Evolutionary conservation across 2,113 vertebrate species (phyloP).

Genomic region (Marcusenius ussheri): DNA sequence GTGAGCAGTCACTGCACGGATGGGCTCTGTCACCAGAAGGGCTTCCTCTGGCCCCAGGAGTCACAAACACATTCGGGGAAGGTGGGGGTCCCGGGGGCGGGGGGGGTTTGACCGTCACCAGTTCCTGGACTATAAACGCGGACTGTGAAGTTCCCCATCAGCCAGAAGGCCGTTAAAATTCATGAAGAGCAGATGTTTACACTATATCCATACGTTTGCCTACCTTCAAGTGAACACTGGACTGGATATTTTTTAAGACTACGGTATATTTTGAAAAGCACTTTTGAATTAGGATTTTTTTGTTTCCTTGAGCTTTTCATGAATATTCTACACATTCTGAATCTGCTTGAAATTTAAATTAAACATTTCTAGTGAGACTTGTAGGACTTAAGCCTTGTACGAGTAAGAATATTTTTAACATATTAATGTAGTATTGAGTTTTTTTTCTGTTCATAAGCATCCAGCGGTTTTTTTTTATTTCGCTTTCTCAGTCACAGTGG

Average conservation of each 20-base stretch:
- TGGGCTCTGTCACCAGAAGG: neutral
- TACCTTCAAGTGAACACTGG: constrained; percentile 43
- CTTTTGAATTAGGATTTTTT: constrained; percentile 37
- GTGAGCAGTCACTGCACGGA: neutral
- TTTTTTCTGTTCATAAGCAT: constrained; percentile 28
- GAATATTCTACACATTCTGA: constrained; percentile 46
- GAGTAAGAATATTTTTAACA: constrained; percentile 57
- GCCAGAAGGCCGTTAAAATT: constrained; percentile 29
- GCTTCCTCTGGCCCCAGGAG: neutral
- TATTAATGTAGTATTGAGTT: constrained; percentile 56
- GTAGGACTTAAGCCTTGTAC: constrained; percentile 59
- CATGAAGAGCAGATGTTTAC: constrained; percentile 57
- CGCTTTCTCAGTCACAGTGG: neutral
- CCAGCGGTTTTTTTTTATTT: constrained; percentile 46
- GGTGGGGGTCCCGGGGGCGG: neutral
- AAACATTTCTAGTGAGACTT: constrained; percentile 46
- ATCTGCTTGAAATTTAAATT: constrained; percentile 45
- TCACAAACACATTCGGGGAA: neutral
- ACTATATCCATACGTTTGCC: constrained; percentile 42
- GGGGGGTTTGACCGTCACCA: neutral
- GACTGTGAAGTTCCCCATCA: neutral
- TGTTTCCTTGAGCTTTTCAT: constrained; percentile 21
- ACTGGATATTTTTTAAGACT: constrained; percentile 63
- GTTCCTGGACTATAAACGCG: neutral
- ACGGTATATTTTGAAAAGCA: constrained; percentile 42